Conservation (phyloP, 2,113 vertebrate genomes). For the Psilopsiagon aymara region DNA sequence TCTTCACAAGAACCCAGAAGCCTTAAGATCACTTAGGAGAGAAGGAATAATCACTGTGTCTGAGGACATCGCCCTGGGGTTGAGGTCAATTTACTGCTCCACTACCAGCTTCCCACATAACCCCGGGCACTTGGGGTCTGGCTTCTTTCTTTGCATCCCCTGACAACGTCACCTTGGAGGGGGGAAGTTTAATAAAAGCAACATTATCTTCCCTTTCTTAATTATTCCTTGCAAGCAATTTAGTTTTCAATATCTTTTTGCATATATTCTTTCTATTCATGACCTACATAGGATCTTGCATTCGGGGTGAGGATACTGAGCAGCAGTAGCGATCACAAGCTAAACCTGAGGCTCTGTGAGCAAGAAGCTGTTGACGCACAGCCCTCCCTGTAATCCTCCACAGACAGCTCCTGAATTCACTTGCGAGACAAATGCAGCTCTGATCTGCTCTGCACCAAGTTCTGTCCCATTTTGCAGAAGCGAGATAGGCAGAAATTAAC, state of each 20-base stretch:
- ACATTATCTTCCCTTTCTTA: background rate
- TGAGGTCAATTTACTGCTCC: fast-evolving
- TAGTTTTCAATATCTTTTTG: background rate
- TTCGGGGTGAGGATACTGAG: background rate
- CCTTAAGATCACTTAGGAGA: background rate
- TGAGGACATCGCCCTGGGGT: background rate
- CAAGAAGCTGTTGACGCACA: background rate
- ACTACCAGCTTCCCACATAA: background rate
- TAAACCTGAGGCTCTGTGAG: background rate
- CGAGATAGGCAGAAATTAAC: background rate
- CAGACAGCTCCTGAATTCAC: background rate
- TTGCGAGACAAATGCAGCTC: fast-evolving
- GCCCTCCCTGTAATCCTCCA: background rate
- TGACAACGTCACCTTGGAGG: background rate
- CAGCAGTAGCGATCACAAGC: background rate
- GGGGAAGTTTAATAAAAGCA: background rate
- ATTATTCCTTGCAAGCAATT: background rate
- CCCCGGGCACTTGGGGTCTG: fast-evolving
- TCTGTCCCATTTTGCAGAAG: background rate
- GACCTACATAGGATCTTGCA: background rate
- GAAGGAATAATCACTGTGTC: background rate
- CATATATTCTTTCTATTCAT: background rate
- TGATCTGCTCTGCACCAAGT: background rate
- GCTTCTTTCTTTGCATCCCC: background rate
- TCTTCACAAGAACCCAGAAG: background rate